Evolutionary conservation across 2,113 vertebrate genomes (phyloP).

Genomic region (Phrynocephalus versicolor): DNA sequence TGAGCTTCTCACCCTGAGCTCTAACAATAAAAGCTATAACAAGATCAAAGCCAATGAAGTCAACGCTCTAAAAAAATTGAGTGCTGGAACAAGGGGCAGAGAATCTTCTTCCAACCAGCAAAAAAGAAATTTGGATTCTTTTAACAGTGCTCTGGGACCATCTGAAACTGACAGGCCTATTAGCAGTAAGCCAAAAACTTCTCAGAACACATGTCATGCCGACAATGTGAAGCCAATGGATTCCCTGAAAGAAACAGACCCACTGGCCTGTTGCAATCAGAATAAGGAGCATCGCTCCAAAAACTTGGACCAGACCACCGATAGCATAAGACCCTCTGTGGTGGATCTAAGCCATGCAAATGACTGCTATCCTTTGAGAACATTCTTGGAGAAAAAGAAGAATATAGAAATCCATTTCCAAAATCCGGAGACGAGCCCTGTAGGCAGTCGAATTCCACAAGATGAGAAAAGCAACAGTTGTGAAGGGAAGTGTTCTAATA

Average conservation of each 20-base stretch:
- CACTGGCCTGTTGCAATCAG: background rate
- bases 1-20: slow-evolving; percentile 42
- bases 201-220: background rate
- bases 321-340: background rate
- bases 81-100: slow-evolving; percentile 23
- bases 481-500: background rate
- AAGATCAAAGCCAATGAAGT: slow-evolving; percentile 41
- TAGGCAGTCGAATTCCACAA: background rate
- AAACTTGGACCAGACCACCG: background rate
- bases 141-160: background rate
- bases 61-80: slow-evolving; percentile 34
- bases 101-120: slow-evolving; percentile 15
- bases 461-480: background rate
- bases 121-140: slow-evolving; percentile 8
- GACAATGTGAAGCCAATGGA: background rate
- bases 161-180: background rate
- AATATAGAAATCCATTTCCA: slow-evolving; percentile 29
- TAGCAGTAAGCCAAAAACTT: background rate
- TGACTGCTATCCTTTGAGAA: slow-evolving; percentile 20
- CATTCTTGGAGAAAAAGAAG: slow-evolving; percentile 1
- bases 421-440: background rate
- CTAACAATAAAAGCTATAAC: slow-evolving; percentile 37
- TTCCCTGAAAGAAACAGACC: background rate
- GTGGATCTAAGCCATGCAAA: slow-evolving; percentile 26
- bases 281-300: background rate